Evolutionary conservation across 1,140 invertebrate species (phyloP).

Genomic region (Coptotermes formosanus): DNA sequence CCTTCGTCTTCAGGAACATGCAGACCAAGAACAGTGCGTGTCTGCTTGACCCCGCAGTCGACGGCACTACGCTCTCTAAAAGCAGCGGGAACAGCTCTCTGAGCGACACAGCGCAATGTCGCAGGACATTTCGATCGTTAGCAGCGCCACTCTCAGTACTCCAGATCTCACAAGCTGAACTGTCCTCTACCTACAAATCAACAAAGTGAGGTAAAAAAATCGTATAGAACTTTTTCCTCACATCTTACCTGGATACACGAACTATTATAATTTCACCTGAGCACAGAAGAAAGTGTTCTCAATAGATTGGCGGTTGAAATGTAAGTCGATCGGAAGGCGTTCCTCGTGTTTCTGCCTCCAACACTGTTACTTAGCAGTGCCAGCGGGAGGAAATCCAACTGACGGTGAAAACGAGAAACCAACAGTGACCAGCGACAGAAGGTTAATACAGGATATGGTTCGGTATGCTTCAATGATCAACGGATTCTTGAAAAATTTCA

Average conservation of each 20-base stretch:
- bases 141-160: too few species aligned
- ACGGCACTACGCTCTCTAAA: too few species aligned
- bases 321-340: background rate
- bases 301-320: background rate
- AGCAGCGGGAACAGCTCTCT: too few species aligned
- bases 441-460: background rate
- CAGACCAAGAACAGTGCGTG: too few species aligned
- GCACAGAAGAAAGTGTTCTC: background rate
- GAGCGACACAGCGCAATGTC: too few species aligned
- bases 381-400: background rate
- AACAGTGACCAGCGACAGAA: background rate
- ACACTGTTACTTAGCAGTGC: background rate
- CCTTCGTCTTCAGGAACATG: too few species aligned
- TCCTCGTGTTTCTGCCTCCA: background rate
- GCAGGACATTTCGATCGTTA: too few species aligned
- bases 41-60: too few species aligned
- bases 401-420: background rate
- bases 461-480: background rate
- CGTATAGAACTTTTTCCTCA: background rate
- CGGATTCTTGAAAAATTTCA: background rate
- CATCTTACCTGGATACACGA: background rate
- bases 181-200: background rate
- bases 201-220: background rate
- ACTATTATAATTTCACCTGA: background rate
- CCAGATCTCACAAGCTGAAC: too few species aligned